Evolutionary conservation across 2,797 vertebrate species (phyloP).

Genomic region (Tolypeutes matacus): DNA sequence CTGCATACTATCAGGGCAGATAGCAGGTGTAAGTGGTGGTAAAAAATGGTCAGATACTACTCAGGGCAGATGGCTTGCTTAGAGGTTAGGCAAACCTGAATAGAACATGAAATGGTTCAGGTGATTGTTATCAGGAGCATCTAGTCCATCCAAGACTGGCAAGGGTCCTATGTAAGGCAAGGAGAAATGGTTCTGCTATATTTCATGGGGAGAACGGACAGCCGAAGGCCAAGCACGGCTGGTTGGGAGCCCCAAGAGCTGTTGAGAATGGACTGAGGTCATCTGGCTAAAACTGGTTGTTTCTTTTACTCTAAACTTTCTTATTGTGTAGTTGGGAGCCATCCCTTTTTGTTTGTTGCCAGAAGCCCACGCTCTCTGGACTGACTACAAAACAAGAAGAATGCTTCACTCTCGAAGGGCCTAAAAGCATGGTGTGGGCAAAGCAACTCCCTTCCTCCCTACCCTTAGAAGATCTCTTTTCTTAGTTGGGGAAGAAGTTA

Average conservation of each 20-base stretch:
- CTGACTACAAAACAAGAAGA: not conserved
- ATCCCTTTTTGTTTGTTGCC: not conserved
- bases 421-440: not conserved
- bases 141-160: not conserved
- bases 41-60: not conserved
- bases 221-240: not conserved
- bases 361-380: not conserved
- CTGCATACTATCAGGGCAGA: not conserved
- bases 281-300: not conserved
- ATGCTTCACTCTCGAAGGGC: not conserved
- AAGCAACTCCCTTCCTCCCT: not conserved
- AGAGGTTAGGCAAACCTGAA: not conserved
- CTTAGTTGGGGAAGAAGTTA: not conserved
- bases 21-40: not conserved
- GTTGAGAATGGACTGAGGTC: not conserved
- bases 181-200: too few species aligned
- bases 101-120: not conserved
- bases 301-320: not conserved
- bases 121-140: not conserved
- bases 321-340: not conserved
- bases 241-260: not conserved
- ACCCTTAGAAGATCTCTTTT: not conserved
- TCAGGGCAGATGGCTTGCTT: not conserved
- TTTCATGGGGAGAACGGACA: not conserved
- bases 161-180: not conserved